These are phyloP conservation scores for Hafferia zeledoni DNA, from an alignment of 2,797 vertebrate species.

Conservation along the genomic window DNA sequence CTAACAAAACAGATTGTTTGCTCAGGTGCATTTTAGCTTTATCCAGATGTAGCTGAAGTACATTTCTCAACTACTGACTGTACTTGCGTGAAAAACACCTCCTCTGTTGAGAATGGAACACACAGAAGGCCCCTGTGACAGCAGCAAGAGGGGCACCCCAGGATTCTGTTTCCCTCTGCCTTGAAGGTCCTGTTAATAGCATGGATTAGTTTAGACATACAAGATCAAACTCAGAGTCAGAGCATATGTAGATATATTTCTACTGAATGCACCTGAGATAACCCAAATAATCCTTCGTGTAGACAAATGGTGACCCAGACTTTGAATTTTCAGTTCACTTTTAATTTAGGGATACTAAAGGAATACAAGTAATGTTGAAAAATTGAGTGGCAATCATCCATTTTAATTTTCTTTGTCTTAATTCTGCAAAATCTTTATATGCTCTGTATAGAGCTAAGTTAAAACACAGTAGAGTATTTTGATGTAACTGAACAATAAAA, in stretches of 20 bases:
- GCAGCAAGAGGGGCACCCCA: background rate
- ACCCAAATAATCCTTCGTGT: background rate
- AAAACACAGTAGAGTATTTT: background rate
- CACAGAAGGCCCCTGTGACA: fast-evolving
- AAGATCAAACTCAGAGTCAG: background rate
- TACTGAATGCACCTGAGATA: background rate
- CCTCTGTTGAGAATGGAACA: background rate
- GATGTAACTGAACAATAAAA: background rate
- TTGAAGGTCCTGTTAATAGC: background rate
- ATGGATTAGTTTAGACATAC: background rate
- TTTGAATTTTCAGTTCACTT: background rate
- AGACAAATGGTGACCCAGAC: background rate
- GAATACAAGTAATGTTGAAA: background rate
- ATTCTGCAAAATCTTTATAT: background rate
- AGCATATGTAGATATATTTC: background rate
- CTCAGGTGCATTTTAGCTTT: background rate
- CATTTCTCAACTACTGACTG: background rate
- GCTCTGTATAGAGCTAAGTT: background rate
- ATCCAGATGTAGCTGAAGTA: background rate
- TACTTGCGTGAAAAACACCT: background rate
- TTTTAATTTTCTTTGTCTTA: background rate
- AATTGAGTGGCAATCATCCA: background rate
- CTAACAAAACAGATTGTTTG: background rate
- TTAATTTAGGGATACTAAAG: background rate
- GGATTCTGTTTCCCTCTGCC: background rate